Base-by-base conservation (phyloP, 2,113 vertebrate species). In the Onychostruthus taczanowskii region DNA sequence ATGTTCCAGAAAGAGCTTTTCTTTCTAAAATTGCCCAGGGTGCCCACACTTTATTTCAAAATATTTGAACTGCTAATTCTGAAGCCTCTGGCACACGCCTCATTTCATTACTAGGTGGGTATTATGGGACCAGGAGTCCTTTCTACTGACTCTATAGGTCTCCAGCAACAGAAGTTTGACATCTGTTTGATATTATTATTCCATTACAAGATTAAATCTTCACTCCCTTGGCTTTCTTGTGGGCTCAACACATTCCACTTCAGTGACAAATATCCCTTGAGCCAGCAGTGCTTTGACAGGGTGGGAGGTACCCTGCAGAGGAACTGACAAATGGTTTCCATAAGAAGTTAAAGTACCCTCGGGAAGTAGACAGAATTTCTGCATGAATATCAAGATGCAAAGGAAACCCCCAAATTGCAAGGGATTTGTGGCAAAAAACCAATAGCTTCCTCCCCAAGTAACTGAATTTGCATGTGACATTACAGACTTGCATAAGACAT, bases 161-260 rank as follows among this genome's bases (percentile, higher is more conserved):
- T 85, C 68, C 33, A 94, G 56, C 66, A 96, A 72, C 26, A 90
- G 82, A 91, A 94, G 85, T 87, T 64, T 91, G 92, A 93, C 96
- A 97, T 96, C 94, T 97, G 96, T 74, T 96, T 83, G 82, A 90
- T 69, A 83, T 97, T 96, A 95, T 70, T 96, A 82, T 87, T 94
- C 85, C 86, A 95, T 95, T 92, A 92, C 81, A 96, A 93, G 94
- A 95, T 90, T 82, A 80, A 78, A 69, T 85, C 55, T 82, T 96
- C 70, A 80, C n/a, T 76, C 53, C 73, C 14, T 83, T 89, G 87
- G 67, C 89, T 95, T 95, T 97, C 74, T 82, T 82, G 73, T 64
- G 86, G 83, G 68, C 37, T 90, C 56, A 91, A 94, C 76, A 95
- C 94, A 96, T 97, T 97, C 95, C 94, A 94, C 67, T 74, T 81